Percentiles rank a stretch among this genome's conserved stretches.
Conservation (phyloP, 2,113 vertebrate genomes). For the Xenopus laevis region DNA sequence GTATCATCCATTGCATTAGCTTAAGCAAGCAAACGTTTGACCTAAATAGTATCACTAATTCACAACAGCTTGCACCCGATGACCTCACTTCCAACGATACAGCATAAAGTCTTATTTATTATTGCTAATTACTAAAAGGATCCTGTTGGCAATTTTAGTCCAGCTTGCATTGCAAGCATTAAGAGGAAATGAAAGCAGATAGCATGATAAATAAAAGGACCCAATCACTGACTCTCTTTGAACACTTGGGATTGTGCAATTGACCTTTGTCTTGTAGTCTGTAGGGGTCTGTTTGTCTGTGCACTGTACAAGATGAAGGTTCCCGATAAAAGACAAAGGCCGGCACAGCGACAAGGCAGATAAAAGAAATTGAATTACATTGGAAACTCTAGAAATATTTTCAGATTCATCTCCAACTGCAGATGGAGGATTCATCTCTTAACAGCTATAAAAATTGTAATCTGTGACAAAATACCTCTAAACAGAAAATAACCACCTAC, state of each 20-base stretch:
- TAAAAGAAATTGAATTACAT: slow-evolving; percentile 31
- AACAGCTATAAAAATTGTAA: slow-evolving; percentile 33
- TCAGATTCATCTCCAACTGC: slow-evolving; percentile 34
- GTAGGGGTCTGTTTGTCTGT: not conserved
- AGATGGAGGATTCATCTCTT: slow-evolving; percentile 24
- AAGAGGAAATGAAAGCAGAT: not conserved
- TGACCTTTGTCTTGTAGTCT: slow-evolving; percentile 6
- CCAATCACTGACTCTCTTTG: not conserved
- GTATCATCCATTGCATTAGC: no score
- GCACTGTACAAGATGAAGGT: slow-evolving; percentile 5
- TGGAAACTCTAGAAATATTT: slow-evolving; percentile 15
- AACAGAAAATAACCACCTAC: slow-evolving; percentile 40
- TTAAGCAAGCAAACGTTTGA: no score
- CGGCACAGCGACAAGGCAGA: slow-evolving; percentile 9
- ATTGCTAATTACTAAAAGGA: slow-evolving; percentile 1
- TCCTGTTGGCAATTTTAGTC: not conserved
- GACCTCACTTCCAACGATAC: slow-evolving; percentile 3
- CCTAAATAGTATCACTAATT: not conserved
- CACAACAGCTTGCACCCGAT: slow-evolving; percentile 15
- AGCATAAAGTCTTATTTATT: slow-evolving; percentile 27
- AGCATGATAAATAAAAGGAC: not conserved
- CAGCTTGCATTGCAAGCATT: not conserved
- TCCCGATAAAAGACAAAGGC: slow-evolving; percentile 28
- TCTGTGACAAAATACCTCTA: slow-evolving; percentile 39
- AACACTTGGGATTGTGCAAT: not conserved